These are phyloP conservation scores for Callipepla squamata DNA, from an alignment of 2,113 vertebrate genomes.

Conservation along the genomic window DNA sequence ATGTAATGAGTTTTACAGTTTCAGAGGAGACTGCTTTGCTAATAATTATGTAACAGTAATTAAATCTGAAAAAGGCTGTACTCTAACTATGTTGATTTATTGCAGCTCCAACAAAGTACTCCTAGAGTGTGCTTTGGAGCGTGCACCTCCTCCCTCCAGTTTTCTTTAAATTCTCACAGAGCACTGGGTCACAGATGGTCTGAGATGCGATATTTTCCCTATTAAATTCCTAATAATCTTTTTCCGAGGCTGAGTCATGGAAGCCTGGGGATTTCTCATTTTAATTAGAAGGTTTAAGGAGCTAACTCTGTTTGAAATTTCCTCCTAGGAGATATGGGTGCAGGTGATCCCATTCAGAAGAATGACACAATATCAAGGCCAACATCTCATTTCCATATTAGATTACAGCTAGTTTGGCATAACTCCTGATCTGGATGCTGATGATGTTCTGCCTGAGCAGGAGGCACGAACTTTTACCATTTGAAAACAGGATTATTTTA, in stretches of 20 bases:
- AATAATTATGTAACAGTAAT: conserved; percentile 94
- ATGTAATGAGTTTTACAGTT: conserved; percentile 89
- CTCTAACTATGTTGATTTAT: conserved; percentile 90
- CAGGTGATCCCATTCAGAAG: conserved; percentile 89
- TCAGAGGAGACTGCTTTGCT: conserved; percentile 88
- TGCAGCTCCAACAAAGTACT: conserved; percentile 84
- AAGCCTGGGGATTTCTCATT: conserved; percentile 96
- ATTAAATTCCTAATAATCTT: conserved; percentile 99
- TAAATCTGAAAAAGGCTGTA: conserved; percentile 92
- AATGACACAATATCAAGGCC: conserved; percentile 88
- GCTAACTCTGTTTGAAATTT: conserved; percentile 94
- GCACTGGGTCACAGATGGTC: conserved; percentile 97
- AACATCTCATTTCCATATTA: conserved; percentile 95
- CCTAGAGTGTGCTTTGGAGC: conserved; percentile 82
- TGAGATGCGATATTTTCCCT: conserved; percentile 95
- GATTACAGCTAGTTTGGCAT: conserved; percentile 91
- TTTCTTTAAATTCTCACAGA: conserved; percentile 92
- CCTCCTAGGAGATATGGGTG: conserved; percentile 88
- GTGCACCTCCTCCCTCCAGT: conserved; percentile 82
- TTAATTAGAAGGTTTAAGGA: conserved; percentile 99
- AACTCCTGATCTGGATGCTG: conserved; percentile 79
- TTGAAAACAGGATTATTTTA: conserved; percentile 66
- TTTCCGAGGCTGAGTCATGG: conserved; percentile 92
- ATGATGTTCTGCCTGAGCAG: conserved; percentile 71
- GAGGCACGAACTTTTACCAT: conserved; percentile 69